Evolutionary conservation across 2,888 invertebrate species (phyloP), one percentile per base, ranked within the genome.

Genomic region (Galeruca laticollis): DNA sequence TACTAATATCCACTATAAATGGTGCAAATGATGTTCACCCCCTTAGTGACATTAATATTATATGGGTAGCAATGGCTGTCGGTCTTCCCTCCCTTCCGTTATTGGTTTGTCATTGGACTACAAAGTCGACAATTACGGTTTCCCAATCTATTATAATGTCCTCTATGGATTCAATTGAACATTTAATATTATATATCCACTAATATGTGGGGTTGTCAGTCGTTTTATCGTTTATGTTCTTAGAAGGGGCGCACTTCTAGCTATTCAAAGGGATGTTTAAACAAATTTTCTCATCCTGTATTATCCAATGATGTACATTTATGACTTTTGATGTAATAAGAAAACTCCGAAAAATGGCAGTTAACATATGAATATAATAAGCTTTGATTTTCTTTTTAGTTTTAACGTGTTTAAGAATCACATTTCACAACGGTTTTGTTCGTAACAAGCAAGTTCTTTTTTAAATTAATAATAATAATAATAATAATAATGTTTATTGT

Each of bases 81-180:
- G 51, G 47, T 40, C 47, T 47, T 33, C 64, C 64, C 47, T 65
- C 64, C 47, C 70, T 70, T 68, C 71, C 67, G 56, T 71, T 72
- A 69, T 68, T 56, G 69, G 68, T 68, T 73, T 65, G 69, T 74
- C 75, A 75, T 78, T 78, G 77, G 77, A 75, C 75, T 74, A 77
- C 77, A 78, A 78, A 73, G 75, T 70, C 73, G 70, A 74, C 77
- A 78, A 79, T 79, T 78, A 77, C 72, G 71, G 68, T 65, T 76
- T 76, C 72, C 75, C 76, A 74, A 77, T 78, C 77, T 76, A 78
- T 77, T 77, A 77, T 77, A 73, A 74, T 73, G 74, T 74, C 70
- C 70, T 73, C 56, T 67, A 76, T 76, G 75, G 76, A 77, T 65
- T 65, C 40, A 65, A 65, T 77, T 72, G 74, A 75, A 75, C 77